phyloP scores from a whole-genome alignment of 1,140 invertebrate species.

The Eumaeus atala region DNA sequence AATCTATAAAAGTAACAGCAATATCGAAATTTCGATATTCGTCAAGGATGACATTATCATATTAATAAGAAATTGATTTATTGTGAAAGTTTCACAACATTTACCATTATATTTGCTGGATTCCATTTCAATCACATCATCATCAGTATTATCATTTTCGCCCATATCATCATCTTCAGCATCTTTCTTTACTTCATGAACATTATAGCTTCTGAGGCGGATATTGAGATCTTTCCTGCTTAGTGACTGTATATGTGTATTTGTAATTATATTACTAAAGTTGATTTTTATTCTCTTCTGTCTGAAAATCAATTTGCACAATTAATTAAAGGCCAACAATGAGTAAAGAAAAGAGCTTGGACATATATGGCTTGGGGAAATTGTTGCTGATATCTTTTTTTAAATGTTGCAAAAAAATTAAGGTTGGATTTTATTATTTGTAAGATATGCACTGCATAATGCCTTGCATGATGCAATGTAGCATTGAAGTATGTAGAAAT shows the following conservation, averaged over 20 bases:
- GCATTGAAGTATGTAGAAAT: too few relatives aligned
- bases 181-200: slow-evolving; percentile 44
- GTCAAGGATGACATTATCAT: too few relatives aligned
- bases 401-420: too few relatives aligned
- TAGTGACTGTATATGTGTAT: slow-evolving; percentile 52
- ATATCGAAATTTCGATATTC: too few relatives aligned
- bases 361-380: too few relatives aligned
- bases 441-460: too few relatives aligned
- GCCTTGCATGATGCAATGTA: too few relatives aligned
- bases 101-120: slow-evolving; percentile 64
- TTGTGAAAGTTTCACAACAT: slow-evolving; percentile 9
- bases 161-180: slow-evolving; percentile 22
- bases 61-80: too few relatives aligned
- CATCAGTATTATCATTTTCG: slow-evolving; percentile 48
- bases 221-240: slow-evolving; percentile 55
- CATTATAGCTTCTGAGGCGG: slow-evolving; percentile 56
- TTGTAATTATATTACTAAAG: slow-evolving; percentile 63
- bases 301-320: too few relatives aligned
- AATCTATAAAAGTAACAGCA: too few relatives aligned
- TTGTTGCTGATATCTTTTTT: too few relatives aligned
- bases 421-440: too few relatives aligned
- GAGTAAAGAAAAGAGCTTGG: not conserved
- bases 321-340: not conserved
- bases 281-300: slow-evolving; percentile 61
- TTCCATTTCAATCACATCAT: slow-evolving; percentile 54